phyloP scores from a whole-genome alignment of 2,888 invertebrate genomes.

The Perdita meconis region DNA sequence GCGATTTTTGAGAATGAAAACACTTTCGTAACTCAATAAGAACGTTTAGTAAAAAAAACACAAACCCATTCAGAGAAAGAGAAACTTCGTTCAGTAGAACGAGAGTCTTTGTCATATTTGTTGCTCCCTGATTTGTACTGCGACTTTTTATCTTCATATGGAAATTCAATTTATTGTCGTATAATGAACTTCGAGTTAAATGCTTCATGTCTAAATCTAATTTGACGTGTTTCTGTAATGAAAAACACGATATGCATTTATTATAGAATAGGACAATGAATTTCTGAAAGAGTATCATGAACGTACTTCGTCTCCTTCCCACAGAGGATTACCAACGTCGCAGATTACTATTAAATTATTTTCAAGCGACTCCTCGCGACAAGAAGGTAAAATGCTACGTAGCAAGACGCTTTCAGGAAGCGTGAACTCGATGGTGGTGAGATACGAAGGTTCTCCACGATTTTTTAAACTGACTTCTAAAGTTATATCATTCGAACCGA shows the following conservation, averaged over 20 bases:
- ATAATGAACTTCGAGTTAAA: constrained; percentile 57
- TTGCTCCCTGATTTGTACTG: constrained; percentile 64
- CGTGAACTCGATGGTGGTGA: constrained; percentile 63
- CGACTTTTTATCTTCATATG: constrained; percentile 62
- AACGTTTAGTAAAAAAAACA: too few species aligned
- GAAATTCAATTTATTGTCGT: constrained; percentile 49
- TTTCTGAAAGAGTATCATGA: background rate
- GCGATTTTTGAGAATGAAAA: too few species aligned
- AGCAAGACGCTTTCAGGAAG: constrained; percentile 71
- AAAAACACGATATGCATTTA: background rate
- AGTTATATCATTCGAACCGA: constrained; percentile 75
- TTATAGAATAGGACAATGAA: background rate
- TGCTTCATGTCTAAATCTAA: constrained; percentile 75
- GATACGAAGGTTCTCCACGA: constrained; percentile 75
- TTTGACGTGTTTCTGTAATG: constrained; percentile 67
- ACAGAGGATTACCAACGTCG: constrained; percentile 73
- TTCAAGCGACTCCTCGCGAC: constrained; percentile 63
- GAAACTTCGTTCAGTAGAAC: constrained; percentile 66
- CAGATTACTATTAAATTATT: constrained; percentile 66
- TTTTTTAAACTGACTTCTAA: constrained; percentile 71
- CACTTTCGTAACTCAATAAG: too few species aligned
- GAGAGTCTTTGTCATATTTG: constrained; percentile 49
- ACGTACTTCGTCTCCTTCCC: constrained; percentile 61
- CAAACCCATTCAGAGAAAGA: constrained; percentile 72
- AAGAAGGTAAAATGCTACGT: constrained; percentile 73